Evolutionary conservation across 2,113 vertebrate species (phyloP).

Genomic region (Megaceryle maxima): DNA sequence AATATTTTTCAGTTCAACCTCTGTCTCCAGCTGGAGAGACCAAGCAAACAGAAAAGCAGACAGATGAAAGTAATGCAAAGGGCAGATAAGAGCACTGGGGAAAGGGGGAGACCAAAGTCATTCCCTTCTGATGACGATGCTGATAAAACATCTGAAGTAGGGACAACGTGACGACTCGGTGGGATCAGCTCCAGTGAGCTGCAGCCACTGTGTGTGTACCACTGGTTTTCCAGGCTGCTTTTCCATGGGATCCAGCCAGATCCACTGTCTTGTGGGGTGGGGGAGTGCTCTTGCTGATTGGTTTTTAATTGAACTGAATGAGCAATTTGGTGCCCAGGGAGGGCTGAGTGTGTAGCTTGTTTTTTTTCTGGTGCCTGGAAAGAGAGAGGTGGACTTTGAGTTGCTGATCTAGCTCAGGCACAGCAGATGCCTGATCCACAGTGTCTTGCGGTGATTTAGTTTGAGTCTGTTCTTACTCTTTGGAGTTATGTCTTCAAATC

Average conservation of each 20-base stretch:
- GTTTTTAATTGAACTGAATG: neutral
- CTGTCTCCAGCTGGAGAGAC: neutral
- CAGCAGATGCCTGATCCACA: neutral
- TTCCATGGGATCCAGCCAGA: neutral
- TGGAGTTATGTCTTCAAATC: neutral
- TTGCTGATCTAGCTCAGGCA: neutral
- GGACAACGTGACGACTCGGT: neutral
- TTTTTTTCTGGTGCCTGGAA: neutral
- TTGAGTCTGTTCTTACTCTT: neutral
- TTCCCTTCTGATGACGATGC: neutral
- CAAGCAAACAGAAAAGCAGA: neutral
- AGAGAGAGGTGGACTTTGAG: neutral
- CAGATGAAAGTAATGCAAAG: neutral
- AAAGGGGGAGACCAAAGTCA: neutral
- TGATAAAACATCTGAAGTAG: neutral
- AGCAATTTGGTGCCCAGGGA: neutral
- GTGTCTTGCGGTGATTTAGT: rapidly evolving
- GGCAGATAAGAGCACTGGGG: neutral
- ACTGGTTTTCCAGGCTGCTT: neutral
- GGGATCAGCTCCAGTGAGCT: neutral
- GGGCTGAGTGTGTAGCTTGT: rapidly evolving
- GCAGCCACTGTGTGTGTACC: neutral
- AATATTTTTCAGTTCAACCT: neutral
- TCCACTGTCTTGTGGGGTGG: neutral
- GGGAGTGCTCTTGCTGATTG: neutral